phyloP scores from a whole-genome alignment of 2,113 vertebrate genomes.

The Malurus cyaneus region DNA sequence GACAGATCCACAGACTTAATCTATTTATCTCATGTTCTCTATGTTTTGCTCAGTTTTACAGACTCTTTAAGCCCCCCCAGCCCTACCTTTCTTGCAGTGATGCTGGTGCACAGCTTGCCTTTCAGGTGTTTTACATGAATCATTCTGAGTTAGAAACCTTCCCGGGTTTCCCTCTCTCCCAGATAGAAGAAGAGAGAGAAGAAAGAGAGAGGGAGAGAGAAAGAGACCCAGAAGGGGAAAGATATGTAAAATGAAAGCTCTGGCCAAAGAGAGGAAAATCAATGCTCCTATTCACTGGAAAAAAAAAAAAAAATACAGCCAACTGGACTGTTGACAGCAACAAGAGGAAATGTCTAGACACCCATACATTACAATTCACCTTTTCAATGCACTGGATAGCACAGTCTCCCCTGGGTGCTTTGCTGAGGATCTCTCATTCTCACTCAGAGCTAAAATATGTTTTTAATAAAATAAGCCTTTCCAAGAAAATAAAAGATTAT shows the following conservation, averaged over 20 bases:
- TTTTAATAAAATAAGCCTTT: constrained; percentile 60
- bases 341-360: constrained; percentile 62
- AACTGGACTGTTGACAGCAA: constrained; percentile 60
- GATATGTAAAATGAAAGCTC: constrained; percentile 59
- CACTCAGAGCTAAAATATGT: constrained; percentile 47
- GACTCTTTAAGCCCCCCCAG: constrained; percentile 2
- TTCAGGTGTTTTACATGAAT: constrained; percentile 69
- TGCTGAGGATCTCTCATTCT: constrained; percentile 48
- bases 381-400: constrained; percentile 54
- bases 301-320: constrained; percentile 51
- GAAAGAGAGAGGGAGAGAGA: neutral
- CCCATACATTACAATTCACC: constrained; percentile 49
- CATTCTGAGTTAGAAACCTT: constrained; percentile 61
- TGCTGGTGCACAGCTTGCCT: constrained; percentile 58
- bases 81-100: constrained; percentile 64
- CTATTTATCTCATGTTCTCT: constrained; percentile 5
- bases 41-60: neutral
- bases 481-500: constrained; percentile 29
- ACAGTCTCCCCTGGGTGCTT: constrained; percentile 12
- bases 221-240: constrained; percentile 31
- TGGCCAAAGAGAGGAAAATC: constrained; percentile 62
- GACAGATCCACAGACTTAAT: neutral
- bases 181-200: constrained; percentile 6
- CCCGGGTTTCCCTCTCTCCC: constrained; percentile 33
- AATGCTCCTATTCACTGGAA: constrained; percentile 61